Evolutionary conservation across 1,140 invertebrate genomes (phyloP).

Genomic region (Papilio polyxenes): DNA sequence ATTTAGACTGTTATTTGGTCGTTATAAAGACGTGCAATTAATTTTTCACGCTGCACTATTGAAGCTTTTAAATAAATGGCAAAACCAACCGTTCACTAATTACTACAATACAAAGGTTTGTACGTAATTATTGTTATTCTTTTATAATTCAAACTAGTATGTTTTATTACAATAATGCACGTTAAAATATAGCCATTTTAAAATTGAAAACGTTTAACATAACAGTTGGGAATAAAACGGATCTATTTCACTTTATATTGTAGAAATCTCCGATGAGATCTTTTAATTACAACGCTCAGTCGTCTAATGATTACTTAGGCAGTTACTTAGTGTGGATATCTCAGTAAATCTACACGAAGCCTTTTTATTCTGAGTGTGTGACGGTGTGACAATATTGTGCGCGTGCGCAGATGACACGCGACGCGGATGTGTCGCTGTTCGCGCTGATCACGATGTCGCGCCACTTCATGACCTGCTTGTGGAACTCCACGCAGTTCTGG

Average conservation of each 20-base stretch:
- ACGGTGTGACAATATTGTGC: neutral
- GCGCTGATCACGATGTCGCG: slow-evolving; percentile 95
- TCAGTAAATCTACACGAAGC: too few relatives aligned
- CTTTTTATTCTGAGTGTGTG: neutral
- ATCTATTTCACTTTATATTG: too few relatives aligned
- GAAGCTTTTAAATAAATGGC: slow-evolving; percentile 76
- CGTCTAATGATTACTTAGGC: too few relatives aligned
- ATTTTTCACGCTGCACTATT: slow-evolving; percentile 64
- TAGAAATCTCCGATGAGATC: too few relatives aligned
- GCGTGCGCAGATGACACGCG: slow-evolving; percentile 67
- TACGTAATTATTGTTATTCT: slow-evolving; percentile 17
- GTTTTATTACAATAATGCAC: neutral
- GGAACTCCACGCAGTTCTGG: slow-evolving; percentile 95
- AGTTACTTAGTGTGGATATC: too few relatives aligned
- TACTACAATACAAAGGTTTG: slow-evolving; percentile 70
- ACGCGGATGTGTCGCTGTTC: slow-evolving; percentile 83
- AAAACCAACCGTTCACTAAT: slow-evolving; percentile 69
- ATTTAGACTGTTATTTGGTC: too few relatives aligned
- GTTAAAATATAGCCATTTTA: neutral
- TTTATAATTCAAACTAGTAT: neutral
- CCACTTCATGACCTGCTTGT: slow-evolving; percentile 91
- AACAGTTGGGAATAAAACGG: too few relatives aligned
- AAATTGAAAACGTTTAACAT: too few relatives aligned
- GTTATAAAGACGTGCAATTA: slow-evolving; percentile 1
- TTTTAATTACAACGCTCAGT: too few relatives aligned